Evolutionary conservation across 2,797 vertebrate species (phyloP), one percentile per base, ranked within the genome.

Genomic region (Tokudaia muenninki): DNA sequence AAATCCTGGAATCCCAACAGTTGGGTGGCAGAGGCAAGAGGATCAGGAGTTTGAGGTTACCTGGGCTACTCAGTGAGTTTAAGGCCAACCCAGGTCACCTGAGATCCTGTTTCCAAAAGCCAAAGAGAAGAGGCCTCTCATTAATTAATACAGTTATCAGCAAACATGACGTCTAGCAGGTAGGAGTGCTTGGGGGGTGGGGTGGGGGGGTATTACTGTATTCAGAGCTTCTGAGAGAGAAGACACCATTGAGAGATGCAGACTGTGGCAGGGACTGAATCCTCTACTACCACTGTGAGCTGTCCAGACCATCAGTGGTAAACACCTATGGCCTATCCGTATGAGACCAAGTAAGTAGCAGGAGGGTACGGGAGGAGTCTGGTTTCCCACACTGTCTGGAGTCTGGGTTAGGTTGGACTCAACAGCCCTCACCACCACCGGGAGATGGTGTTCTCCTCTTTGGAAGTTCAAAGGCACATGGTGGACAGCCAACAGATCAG

Each of bases 211-310:
- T 6, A 31, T 0, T 52, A 11, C 24, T 67, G 16, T 11, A 77
- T 34, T 75, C 74, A 55, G 77, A 24, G 50, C 72, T 95, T 86
- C 90, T 67, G 67, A 44, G 82, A 83, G n/a, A 91, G 44, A 31
- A 79, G 87, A 47, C 1, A 6, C 12, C 75, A 59, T 57, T 21
- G 74, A 52, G 88, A 80, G 65, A 59, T 61, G 86, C 90, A 88
- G 88, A 26, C 19, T 37, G 24, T 31, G 44, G 31, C 50, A 34
- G 67, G 50, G 88, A 31, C 17, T 34, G n/a, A 50, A 6, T 67
- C 50, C 34, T 74, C 19, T 63, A 57, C 34, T 34, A 37, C 16
- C 29, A 22, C 21, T 11, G n/a, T 41, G 67, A 84, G n/a, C 26
- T 2, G 10, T 6, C 13, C 31, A 21, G 11, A 72, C 22, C 55